A percentile compares a stretch with the other conserved stretches of the same genome.
These are phyloP conservation scores for Frankliniella fusca DNA, from an alignment of 2,888 invertebrate genomes.

Conservation along the genomic window DNA sequence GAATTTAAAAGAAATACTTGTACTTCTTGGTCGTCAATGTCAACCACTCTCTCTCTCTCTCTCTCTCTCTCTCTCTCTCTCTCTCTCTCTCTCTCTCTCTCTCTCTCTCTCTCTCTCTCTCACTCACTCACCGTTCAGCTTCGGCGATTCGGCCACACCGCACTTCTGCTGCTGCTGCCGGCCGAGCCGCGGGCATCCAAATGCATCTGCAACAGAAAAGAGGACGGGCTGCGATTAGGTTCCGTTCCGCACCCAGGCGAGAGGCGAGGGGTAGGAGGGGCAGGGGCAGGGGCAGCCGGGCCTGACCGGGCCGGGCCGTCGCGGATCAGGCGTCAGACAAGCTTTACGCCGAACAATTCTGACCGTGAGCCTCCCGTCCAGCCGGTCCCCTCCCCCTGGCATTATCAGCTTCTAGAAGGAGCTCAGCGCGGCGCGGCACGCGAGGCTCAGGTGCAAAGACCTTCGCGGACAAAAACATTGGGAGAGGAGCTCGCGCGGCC, in stretches of 20 bases:
- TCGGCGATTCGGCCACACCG: background rate
- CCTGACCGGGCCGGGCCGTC: too few relatives aligned
- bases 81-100: too few relatives aligned
- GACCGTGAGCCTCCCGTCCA: too few relatives aligned
- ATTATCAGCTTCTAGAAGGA: too few relatives aligned
- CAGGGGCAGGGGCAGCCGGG: background rate
- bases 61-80: too few relatives aligned
- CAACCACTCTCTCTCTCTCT: too few relatives aligned
- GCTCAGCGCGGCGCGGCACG: background rate
- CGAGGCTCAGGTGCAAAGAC: background rate
- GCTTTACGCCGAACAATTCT: too few relatives aligned
- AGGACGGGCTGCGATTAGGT: background rate
- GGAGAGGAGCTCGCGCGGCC: background rate
- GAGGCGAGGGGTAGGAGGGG: background rate
- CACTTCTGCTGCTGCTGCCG: background rate
- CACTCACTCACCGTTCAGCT: background rate
- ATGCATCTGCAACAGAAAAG: constrained; percentile 5
- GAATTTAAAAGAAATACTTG: too few relatives aligned
- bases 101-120: too few relatives aligned
- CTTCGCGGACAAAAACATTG: background rate
- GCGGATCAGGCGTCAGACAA: too few relatives aligned
- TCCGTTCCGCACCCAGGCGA: background rate
- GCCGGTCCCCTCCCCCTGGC: too few relatives aligned
- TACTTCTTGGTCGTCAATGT: too few relatives aligned
- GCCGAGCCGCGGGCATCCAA: background rate